Conservation (phyloP, 2,113 vertebrate genomes). For the Protobothrops mucrosquamatus region DNA sequence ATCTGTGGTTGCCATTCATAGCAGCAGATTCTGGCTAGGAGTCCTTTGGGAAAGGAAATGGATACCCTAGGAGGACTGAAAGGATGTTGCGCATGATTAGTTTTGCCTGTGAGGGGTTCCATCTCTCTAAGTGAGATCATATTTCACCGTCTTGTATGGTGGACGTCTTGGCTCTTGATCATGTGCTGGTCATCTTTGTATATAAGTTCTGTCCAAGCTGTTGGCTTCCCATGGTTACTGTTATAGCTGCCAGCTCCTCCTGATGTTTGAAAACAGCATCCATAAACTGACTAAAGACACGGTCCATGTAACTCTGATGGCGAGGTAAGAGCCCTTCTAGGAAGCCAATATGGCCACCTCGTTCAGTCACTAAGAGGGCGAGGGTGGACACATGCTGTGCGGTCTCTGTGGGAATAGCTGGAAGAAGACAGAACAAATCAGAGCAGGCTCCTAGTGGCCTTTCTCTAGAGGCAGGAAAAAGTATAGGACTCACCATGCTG, state of each 20-base stretch:
- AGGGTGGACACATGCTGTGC: slow-evolving; percentile 64
- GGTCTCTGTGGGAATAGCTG: slow-evolving; percentile 72
- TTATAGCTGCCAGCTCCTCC: slow-evolving; percentile 45
- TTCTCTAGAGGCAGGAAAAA: neutral
- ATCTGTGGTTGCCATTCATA: neutral
- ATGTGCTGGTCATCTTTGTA: neutral
- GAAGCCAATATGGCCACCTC: slow-evolving; percentile 82
- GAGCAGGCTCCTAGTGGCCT: no score
- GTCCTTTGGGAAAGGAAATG: neutral
- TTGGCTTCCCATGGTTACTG: no score
- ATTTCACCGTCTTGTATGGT: neutral
- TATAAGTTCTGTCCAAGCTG: no score
- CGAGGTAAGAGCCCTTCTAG: slow-evolving; percentile 77
- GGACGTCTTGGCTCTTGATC: neutral
- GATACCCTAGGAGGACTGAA: neutral
- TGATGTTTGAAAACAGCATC: slow-evolving; percentile 69
- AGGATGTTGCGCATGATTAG: neutral
- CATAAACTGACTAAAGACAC: slow-evolving; percentile 71
- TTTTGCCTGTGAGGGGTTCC: neutral
- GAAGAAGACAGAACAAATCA: neutral
- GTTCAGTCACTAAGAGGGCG: slow-evolving; percentile 74
- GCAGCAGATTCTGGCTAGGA: neutral
- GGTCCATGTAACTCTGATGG: slow-evolving; percentile 72
- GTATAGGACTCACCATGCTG: slow-evolving; percentile 57
- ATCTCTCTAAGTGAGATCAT: neutral